These are phyloP conservation scores for Cactoblastis cactorum DNA, from an alignment of 2,888 invertebrate genomes.

Conservation along the genomic window DNA sequence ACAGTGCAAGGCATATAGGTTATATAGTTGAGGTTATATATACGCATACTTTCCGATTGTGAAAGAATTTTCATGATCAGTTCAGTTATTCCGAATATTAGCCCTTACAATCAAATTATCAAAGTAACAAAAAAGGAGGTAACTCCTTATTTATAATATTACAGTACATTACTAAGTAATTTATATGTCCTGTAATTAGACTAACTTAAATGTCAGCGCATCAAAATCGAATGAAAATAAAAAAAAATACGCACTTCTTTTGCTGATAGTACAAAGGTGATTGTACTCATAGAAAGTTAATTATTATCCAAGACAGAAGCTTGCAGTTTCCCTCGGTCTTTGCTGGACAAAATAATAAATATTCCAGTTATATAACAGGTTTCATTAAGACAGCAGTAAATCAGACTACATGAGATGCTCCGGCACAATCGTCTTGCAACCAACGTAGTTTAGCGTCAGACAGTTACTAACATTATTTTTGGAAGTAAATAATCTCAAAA, in stretches of 20 bases:
- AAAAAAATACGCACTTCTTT: neutral
- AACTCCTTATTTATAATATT: no score
- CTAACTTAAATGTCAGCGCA: no score
- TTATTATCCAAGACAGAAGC: constrained; percentile 71
- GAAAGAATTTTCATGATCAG: no score
- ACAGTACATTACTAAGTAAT: no score
- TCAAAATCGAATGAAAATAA: no score
- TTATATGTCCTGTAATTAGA: no score
- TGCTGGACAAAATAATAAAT: constrained; percentile 73
- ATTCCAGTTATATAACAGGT: constrained; percentile 76
- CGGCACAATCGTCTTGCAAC: constrained; percentile 42
- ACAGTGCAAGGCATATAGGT: no score
- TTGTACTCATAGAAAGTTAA: constrained; percentile 53
- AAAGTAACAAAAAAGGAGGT: no score
- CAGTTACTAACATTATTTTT: constrained; percentile 19
- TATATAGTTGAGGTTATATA: no score
- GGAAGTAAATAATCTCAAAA: neutral
- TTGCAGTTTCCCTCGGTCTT: constrained; percentile 49
- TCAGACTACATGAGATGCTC: constrained; percentile 71
- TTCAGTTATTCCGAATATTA: no score
- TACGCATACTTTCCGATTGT: no score
- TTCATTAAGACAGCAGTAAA: constrained; percentile 74
- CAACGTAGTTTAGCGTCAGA: constrained; percentile 48
- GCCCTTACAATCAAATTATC: no score
- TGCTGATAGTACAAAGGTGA: constrained; percentile 21